phyloP scores from a whole-genome alignment of 2,797 vertebrate species.

The Vultur gryphus region DNA sequence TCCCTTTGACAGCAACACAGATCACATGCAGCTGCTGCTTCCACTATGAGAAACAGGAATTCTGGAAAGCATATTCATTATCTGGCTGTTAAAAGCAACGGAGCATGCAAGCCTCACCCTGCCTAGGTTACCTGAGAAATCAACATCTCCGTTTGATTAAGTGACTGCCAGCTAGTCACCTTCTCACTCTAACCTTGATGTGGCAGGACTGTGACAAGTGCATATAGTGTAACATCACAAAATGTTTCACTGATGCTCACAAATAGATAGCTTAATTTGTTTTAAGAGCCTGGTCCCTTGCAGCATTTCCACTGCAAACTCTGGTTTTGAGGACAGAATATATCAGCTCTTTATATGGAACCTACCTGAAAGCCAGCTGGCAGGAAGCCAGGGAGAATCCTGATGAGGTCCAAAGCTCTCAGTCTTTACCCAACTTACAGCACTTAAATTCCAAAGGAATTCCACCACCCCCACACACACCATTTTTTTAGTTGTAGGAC shows the following conservation, averaged over 20 bases:
- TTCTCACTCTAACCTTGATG: conserved; percentile 50
- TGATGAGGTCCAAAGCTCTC: background rate
- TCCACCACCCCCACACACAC: background rate
- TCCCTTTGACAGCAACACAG: conserved; percentile 48
- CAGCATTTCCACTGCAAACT: background rate
- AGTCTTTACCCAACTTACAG: background rate
- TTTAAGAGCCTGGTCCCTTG: background rate
- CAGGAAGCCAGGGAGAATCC: background rate
- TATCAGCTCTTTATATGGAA: background rate
- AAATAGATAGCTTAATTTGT: conserved; percentile 46
- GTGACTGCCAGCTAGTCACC: conserved; percentile 25
- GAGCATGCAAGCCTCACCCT: conserved; percentile 19
- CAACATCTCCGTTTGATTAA: conserved; percentile 38
- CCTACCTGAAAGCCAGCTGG: background rate
- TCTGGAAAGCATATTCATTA: conserved; percentile 65
- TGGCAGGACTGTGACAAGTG: background rate
- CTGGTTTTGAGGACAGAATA: background rate
- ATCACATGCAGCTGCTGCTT: conserved; percentile 55
- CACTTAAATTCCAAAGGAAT: background rate
- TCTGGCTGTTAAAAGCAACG: conserved; percentile 43
- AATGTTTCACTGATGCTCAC: background rate
- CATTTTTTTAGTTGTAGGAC: background rate
- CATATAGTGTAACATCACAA: background rate
- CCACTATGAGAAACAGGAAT: conserved; percentile 1
- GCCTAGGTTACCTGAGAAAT: conserved; percentile 31